Base-by-base conservation (phyloP, 1,140 invertebrate genomes). In the Metopolophium dirhodum region DNA sequence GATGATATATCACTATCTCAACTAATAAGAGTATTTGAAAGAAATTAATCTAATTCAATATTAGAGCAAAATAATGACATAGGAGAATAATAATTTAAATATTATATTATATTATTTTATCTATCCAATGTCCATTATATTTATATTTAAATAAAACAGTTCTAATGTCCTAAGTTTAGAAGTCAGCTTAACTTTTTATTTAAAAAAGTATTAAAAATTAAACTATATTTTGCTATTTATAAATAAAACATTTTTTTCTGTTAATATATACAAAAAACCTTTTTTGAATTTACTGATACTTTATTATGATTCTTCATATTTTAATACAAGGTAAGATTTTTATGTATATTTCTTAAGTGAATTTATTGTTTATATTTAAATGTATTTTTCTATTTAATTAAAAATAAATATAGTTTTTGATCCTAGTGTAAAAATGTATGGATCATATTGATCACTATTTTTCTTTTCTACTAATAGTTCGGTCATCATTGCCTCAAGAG, bases 21-120 rank as follows among this genome's bases (percentile, higher is more conserved):
- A 57, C 35, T 93, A 30, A 86, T 93, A 26, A 41, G 14, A 85
- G 82, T 93, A 30, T 93, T 93, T 57, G 91, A 93, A 93, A 86
- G 37, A 85, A 57, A 37, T 45, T 51, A 89, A 57, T 89, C 49
- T 57, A 57, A 89, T 89, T 23, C 4, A 57, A 20, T 11, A 54
- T 23, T 26, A 37, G 8, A 57, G 1, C 14, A 6, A 51, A 37
- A 89, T 57, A 57, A 37, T 57, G 9, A 8, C 9, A 37, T 51
- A 54, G 1, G 51, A 22, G 23, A 87, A 51, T 54, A 54, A 7
- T 51, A 54, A 51, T 35, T 23, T 22, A n/a, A n/a, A 20, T 45
- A 86, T 54, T 51, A 37, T 22, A 35, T 87, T 47, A 35, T 45
- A 41, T 23, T 45, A 86, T 54, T 51, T 54, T 22, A 47, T 11